Evolutionary conservation across 2,797 vertebrate genomes (phyloP).

Genomic region (Dendrocincla tyrannina): DNA sequence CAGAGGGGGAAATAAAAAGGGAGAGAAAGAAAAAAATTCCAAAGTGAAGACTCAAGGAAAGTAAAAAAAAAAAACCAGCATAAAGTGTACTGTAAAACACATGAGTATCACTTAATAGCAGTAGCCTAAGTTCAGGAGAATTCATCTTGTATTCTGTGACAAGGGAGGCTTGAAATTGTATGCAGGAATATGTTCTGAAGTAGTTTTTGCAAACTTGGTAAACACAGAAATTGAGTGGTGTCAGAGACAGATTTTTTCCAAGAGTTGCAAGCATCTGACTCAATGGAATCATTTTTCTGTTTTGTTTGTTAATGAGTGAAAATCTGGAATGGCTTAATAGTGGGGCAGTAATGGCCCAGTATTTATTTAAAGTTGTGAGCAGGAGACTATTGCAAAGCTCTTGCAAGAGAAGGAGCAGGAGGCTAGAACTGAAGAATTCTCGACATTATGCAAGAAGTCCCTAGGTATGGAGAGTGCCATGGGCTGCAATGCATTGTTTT

Average conservation of each 20-base stretch:
- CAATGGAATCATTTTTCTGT: not conserved
- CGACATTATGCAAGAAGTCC: conserved; percentile 22
- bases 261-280: not conserved
- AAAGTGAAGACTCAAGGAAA: not conserved
- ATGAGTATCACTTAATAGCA: not conserved
- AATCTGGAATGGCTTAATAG: not conserved
- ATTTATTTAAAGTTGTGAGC: not conserved
- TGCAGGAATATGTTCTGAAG: not conserved
- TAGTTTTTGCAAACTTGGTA: not conserved
- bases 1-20: not conserved
- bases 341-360: not conserved
- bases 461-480: not conserved
- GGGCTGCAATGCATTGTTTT: conserved; percentile 24
- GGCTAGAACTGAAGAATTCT: not conserved
- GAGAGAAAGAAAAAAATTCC: not conserved
- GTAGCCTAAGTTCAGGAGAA: not conserved
- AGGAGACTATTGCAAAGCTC: not conserved
- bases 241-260: not conserved
- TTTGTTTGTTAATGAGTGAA: not conserved
- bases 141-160: not conserved
- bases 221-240: not conserved
- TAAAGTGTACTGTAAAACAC: not conserved
- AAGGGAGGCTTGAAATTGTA: not conserved
- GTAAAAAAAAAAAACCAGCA: not conserved
- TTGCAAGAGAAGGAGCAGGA: not conserved